Evolutionary conservation across 2,113 vertebrate genomes (phyloP).

Genomic region (Grammomys dolichurus): DNA sequence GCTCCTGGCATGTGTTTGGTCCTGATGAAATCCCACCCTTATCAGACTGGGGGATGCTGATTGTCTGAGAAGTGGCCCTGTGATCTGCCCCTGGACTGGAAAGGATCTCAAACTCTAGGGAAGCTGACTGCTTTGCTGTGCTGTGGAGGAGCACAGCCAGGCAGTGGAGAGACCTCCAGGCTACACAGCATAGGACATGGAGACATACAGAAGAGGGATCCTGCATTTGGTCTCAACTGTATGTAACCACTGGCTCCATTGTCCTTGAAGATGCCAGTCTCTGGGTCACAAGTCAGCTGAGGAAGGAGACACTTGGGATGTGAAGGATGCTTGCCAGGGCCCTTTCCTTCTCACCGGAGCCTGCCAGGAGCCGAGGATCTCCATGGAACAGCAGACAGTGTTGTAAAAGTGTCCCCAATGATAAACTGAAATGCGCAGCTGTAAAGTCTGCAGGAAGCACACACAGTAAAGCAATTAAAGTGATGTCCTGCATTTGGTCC

Average conservation of each 20-base stretch:
- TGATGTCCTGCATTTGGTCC: background rate
- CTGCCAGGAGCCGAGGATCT: constrained; percentile 1
- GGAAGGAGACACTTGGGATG: background rate
- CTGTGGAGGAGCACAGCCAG: background rate
- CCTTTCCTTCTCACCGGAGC: background rate
- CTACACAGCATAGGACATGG: background rate
- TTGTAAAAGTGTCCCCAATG: background rate
- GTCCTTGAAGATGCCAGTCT: background rate
- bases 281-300: background rate
- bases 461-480: constrained; percentile 49
- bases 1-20: background rate
- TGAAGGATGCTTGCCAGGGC: background rate
- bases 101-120: background rate
- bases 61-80: background rate
- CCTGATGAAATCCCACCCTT: background rate
- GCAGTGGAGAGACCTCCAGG: no score
- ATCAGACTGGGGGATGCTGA: fast-evolving
- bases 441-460: constrained; percentile 23
- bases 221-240: background rate
- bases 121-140: background rate
- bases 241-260: background rate
- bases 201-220: no score
- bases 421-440: constrained; percentile 3
- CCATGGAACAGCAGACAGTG: background rate
- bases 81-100: background rate